These are phyloP conservation scores for Larimichthys crocea DNA, from an alignment of 2,113 vertebrate genomes.

Conservation along the genomic window DNA sequence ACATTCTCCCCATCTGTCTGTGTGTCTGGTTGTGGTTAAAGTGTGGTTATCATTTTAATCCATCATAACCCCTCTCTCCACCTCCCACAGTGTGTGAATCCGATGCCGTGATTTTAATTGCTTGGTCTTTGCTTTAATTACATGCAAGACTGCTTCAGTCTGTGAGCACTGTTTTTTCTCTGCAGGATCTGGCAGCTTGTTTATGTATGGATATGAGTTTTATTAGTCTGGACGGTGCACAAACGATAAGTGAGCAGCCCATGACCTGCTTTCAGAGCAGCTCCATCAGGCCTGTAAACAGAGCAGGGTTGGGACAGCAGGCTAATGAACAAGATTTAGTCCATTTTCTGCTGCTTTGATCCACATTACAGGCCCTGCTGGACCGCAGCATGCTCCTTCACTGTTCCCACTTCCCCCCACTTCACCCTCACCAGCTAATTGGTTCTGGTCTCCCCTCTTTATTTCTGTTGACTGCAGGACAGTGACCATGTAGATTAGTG, in stretches of 20 bases:
- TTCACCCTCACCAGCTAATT: conserved; percentile 46
- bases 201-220: conserved; percentile 65
- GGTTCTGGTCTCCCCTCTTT: conserved; percentile 35
- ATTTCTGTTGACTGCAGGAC: conserved; percentile 52
- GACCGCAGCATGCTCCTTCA: conserved; percentile 25
- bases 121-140: conserved; percentile 64
- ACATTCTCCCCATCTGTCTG: not conserved
- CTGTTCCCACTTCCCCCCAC: not conserved
- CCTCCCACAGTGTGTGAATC: conserved; percentile 41
- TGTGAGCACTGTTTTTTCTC: conserved; percentile 31
- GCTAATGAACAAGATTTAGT: conserved; percentile 57
- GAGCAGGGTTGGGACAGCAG: conserved; percentile 26
- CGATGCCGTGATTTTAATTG: conserved; percentile 52
- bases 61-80: not conserved
- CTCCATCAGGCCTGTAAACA: conserved; percentile 53
- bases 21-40: conserved; percentile 35
- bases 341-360: conserved; percentile 54
- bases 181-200: conserved; percentile 54
- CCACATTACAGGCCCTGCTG: conserved; percentile 47
- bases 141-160: conserved; percentile 44
- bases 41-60: conserved; percentile 31
- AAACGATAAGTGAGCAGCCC: conserved; percentile 56
- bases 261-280: conserved; percentile 52
- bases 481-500: conserved; percentile 50
- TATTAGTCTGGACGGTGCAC: conserved; percentile 62